Evolutionary conservation across 2,113 vertebrate genomes (phyloP), one percentile per base, ranked within the genome.

Genomic region (Tupaia chinensis): DNA sequence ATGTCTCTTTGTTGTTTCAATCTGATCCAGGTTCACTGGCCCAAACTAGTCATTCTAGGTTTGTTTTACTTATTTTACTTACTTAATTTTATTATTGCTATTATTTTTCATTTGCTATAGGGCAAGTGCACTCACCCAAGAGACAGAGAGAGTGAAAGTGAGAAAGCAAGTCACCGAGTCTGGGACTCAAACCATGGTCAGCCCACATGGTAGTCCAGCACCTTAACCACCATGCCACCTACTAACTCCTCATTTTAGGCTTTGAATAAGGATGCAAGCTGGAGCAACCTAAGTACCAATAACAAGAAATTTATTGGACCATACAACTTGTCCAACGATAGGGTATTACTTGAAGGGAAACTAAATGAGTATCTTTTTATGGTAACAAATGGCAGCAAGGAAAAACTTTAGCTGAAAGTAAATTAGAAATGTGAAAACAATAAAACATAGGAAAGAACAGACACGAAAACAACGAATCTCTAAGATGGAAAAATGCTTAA

Each of bases 341-440:
- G 29, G 20, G 9, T 86, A 74, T 91, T 76, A 89, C 61, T 93
- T 76, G 70, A 79, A 97, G 61, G 32, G 65, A 91, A 86, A 89
- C 25, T 29, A 74, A 94, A 80, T 68, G 83, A 93, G 56, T 23
- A 88, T 83, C 32, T 83, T 96, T 93, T 89, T 34, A 89, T 83
- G 76, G 22, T 32, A 72, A 29, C 76, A 95, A 87, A 92, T 25
- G 94, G 70, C 79, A 89, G 77, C 94, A 79, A 77, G 20, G 63
- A 94, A 44, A 94, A 92, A 95, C 76, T 53, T 77, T 84, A 77
- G 76, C 56, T 77, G 89, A 79, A 96, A 93, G 84, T 89, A 95
- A 96, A 93, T 93, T 92, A 89, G 84, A 96, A 95, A 87, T 80
- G 44, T 87, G 80, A 91, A 95, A 92, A 93, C 72, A 89, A 91